phyloP scores from a whole-genome alignment of 2,888 invertebrate genomes.

The Azorinus chamasolen region DNA sequence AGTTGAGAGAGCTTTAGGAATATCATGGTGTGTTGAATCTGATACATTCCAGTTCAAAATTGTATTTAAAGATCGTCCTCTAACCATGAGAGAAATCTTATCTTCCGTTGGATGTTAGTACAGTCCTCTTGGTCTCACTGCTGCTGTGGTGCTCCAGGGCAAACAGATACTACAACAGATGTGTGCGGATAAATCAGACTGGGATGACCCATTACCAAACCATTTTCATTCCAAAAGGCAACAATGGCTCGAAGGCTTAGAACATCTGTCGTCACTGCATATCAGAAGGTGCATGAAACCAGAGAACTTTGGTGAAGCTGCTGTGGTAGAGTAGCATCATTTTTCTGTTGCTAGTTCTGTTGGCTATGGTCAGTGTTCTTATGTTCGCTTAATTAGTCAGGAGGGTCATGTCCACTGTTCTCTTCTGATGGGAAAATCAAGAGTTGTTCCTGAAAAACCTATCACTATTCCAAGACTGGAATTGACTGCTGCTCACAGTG shows the following conservation, averaged over 20 bases:
- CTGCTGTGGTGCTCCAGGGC: constrained; percentile 56
- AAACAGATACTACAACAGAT: constrained; percentile 59
- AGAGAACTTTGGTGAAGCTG: background rate
- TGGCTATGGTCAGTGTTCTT: constrained; percentile 53
- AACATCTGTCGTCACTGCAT: background rate
- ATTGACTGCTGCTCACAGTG: constrained; percentile 54
- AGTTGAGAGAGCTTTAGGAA: constrained; percentile 50
- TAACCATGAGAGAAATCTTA: constrained; percentile 38
- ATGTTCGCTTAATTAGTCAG: constrained; percentile 15
- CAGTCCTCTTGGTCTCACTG: constrained; percentile 58
- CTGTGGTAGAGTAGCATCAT: constrained; percentile 39
- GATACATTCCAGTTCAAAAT: constrained; percentile 52
- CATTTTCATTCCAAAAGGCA: constrained; percentile 33
- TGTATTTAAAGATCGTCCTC: constrained; percentile 30
- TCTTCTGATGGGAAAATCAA: constrained; percentile 14
- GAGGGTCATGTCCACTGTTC: constrained; percentile 10
- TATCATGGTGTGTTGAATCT: constrained; percentile 50
- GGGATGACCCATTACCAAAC: constrained; percentile 57
- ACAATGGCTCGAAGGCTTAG: constrained; percentile 20
- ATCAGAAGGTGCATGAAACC: constrained; percentile 47
- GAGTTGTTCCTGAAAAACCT: constrained; percentile 38
- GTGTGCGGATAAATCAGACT: constrained; percentile 37
- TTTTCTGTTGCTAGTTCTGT: constrained; percentile 48
- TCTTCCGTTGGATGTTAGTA: constrained; percentile 51
- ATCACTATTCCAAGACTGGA: constrained; percentile 62